These are phyloP conservation scores for Acrocephalus arundinaceus DNA, from an alignment of 2,113 vertebrate genomes.

Conservation along the genomic window DNA sequence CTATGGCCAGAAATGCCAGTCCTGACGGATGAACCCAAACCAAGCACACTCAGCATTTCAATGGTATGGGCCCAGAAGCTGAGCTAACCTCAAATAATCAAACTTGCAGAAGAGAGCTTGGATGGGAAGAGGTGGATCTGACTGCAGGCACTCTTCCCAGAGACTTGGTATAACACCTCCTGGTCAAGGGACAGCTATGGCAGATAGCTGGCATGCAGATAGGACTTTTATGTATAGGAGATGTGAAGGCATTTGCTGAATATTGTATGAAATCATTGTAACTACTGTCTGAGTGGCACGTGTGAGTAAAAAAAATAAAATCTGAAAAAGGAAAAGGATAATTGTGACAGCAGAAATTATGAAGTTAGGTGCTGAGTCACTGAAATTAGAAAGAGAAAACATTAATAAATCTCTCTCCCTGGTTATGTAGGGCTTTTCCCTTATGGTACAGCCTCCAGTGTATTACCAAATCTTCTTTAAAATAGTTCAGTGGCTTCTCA, in stretches of 20 bases:
- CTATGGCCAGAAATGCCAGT: neutral
- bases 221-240: neutral
- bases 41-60: neutral
- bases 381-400: neutral
- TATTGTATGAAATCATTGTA: neutral
- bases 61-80: neutral
- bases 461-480: neutral
- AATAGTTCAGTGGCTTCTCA: neutral
- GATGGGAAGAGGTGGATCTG: neutral
- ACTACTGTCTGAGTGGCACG: neutral
- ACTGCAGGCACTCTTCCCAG: neutral
- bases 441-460: neutral
- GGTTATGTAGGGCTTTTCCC: neutral
- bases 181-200: neutral
- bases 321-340: neutral
- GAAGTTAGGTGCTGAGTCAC: neutral
- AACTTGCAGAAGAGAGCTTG: neutral
- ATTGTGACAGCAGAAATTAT: neutral
- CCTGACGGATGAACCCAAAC: neutral
- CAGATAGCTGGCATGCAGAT: neutral
- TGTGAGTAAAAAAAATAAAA: neutral
- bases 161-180: neutral
- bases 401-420: neutral
- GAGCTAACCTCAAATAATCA: neutral
- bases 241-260: conserved; percentile 48